Base-by-base conservation (phyloP, 2,888 invertebrate species). In the Lottia scabra region DNA sequence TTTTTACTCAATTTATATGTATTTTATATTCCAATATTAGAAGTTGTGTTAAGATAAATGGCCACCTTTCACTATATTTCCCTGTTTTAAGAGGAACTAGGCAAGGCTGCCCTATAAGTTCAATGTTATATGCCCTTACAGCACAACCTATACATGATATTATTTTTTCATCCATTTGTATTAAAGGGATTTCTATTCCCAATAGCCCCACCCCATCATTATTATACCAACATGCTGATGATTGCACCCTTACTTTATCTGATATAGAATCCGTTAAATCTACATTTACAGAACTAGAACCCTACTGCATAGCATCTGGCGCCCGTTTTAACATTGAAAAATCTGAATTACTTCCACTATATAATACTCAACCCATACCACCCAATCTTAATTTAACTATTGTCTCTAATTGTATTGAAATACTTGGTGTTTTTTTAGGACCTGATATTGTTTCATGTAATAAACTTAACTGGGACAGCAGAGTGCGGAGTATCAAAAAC, bases 401-500 rank as follows among this genome's bases (percentile, higher is more conserved):
- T 19, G 48, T 56, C 1, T 8, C n/a, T 13, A n/a, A 56, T 56
- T 56, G 48, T 56, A 56, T 19, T 56, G 13, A 56, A 56, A 56
- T 56, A 16, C 48, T 56, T 56, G 48, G 48, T 56, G 48, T 56
- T 1, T 56, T 13, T 56, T 15, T 56, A 56, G 48, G 48, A 8
- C 48, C 48, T 5, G 1, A 19, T 56, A 56, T n/a, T 6, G 4
- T n/a, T 8, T 5, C 10, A 5, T 38, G 38, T 38, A 38, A 38
- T 38, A 38, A 38, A 6, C 38, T 4, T 38, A 38, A 38, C 16
- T 56, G 16, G 16, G 16, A 16, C 1, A 56, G 6, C 16, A 56
- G 48, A 56, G 48, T 56, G n/a, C 4, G n/a, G n/a, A 56, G n/a
- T n/a, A 56, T 56, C 48, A 56, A 56, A 56, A 56, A 56, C 48